These are phyloP conservation scores for Copsychus sechellarum DNA, from an alignment of 2,113 vertebrate genomes.

Conservation along the genomic window DNA sequence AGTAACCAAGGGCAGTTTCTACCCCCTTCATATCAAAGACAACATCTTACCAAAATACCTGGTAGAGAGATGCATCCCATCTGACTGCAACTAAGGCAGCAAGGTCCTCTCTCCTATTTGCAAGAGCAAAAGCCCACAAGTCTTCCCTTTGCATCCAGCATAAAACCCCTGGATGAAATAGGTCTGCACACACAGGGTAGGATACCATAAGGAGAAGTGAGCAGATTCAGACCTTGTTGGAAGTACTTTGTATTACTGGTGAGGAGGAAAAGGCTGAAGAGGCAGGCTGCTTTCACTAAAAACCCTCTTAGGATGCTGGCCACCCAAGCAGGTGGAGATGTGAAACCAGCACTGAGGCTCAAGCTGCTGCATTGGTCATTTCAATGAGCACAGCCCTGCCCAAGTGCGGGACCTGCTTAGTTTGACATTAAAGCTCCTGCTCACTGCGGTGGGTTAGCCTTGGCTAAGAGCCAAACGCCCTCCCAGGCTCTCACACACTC, in stretches of 20 bases:
- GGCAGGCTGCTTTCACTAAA: not conserved
- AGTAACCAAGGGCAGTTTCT: not conserved
- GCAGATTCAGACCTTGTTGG: not conserved
- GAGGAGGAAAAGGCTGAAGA: not conserved
- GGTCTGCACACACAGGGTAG: fast-evolving
- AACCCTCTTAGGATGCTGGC: not conserved
- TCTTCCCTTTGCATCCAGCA: not conserved
- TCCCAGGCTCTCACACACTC: not conserved
- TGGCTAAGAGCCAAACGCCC: not conserved
- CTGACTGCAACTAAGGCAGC: not conserved
- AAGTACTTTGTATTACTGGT: not conserved
- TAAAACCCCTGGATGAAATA: not conserved
- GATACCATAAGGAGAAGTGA: not conserved
- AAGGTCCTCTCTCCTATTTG: not conserved
- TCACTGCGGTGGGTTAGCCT: fast-evolving
- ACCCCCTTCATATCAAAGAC: not conserved
- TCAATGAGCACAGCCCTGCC: not conserved
- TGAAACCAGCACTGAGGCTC: not conserved
- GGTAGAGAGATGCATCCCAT: not conserved
- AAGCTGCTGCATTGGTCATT: not conserved
- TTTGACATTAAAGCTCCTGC: not conserved
- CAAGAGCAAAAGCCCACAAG: not conserved
- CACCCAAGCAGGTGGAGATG: not conserved
- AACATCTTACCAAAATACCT: not conserved
- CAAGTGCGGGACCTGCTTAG: not conserved